Evolutionary conservation across 35 echinoderm and acorn worm species (phyloP).

Genomic region (Eucidaris tribuloides): DNA sequence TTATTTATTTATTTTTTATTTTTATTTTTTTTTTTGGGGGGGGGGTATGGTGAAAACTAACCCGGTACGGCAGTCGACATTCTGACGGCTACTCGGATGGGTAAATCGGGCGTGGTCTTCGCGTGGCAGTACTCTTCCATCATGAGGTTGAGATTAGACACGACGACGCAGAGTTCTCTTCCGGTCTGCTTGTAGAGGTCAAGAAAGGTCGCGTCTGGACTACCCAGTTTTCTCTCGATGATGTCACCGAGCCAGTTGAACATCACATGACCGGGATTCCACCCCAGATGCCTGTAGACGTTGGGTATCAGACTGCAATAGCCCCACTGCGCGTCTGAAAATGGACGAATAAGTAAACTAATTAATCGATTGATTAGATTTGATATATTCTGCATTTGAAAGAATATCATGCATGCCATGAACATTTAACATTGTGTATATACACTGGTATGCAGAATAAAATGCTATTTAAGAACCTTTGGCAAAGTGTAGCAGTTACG

Average conservation of each 20-base stretch:
- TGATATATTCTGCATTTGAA: too few relatives aligned
- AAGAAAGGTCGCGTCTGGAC: neutral
- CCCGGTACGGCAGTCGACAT: slow-evolving; percentile 97
- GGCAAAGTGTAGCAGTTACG: too few relatives aligned
- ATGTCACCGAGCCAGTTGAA: neutral
- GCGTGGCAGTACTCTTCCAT: slow-evolving; percentile 92
- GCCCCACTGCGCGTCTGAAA: slow-evolving; percentile 1
- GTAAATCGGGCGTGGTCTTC: slow-evolving; percentile 84
- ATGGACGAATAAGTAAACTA: too few relatives aligned
- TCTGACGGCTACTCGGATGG: slow-evolving; percentile 65
- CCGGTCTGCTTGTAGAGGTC: neutral
- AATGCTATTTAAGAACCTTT: too few relatives aligned
- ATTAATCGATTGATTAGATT: too few relatives aligned
- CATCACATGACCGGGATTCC: slow-evolving; percentile 16
- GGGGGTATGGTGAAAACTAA: too few relatives aligned
- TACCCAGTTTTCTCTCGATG: slow-evolving; percentile 23
- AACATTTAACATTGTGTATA: too few relatives aligned
- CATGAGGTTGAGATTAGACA: slow-evolving; percentile 80
- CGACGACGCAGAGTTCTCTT: slow-evolving; percentile 51
- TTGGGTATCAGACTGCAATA: neutral
- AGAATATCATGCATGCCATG: too few relatives aligned
- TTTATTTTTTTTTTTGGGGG: too few relatives aligned
- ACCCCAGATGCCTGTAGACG: neutral
- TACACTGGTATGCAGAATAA: too few relatives aligned
- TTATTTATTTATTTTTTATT: too few relatives aligned